Evolutionary conservation across 2,113 vertebrate genomes (phyloP).

Genomic region (Alligator mississippiensis): DNA sequence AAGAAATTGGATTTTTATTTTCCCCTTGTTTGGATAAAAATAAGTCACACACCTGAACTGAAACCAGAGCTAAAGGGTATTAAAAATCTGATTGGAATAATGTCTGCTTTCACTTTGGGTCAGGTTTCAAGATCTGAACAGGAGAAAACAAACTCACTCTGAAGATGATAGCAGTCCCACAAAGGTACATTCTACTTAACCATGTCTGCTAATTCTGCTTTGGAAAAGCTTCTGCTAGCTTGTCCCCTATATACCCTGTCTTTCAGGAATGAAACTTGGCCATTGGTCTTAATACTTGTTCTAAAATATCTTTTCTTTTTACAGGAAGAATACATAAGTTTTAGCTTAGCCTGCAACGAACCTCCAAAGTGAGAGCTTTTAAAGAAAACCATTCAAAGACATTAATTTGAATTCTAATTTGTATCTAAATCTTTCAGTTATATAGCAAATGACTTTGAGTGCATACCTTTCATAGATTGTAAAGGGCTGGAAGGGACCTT

Average conservation of each 20-base stretch:
- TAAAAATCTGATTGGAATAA: slow-evolving; percentile 8
- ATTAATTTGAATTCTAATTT: not conserved
- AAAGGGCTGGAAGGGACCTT: too few species aligned
- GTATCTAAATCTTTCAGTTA: not conserved
- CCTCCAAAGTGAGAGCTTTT: not conserved
- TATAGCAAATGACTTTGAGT: not conserved
- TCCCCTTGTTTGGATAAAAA: not conserved
- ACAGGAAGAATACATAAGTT: not conserved
- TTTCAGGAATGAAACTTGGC: not conserved
- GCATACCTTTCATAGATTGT: not conserved
- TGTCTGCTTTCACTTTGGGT: slow-evolving; percentile 41
- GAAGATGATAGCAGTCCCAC: not conserved
- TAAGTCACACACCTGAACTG: slow-evolving; percentile 33
- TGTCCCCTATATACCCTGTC: not conserved
- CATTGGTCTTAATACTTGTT: not conserved
- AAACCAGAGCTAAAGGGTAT: slow-evolving; percentile 29
- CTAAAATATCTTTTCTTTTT: not conserved
- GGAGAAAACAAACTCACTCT: slow-evolving; percentile 19
- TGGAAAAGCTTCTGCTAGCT: not conserved
- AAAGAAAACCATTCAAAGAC: not conserved
- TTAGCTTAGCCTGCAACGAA: not conserved
- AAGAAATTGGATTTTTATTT: not conserved
- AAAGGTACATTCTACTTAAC: not conserved
- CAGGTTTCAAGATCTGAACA: slow-evolving; percentile 32
- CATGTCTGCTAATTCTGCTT: not conserved